Evolutionary conservation across 2,888 invertebrate species (phyloP), one percentile per base, ranked within the genome.

Genomic region (Plemyria rubiginata): DNA sequence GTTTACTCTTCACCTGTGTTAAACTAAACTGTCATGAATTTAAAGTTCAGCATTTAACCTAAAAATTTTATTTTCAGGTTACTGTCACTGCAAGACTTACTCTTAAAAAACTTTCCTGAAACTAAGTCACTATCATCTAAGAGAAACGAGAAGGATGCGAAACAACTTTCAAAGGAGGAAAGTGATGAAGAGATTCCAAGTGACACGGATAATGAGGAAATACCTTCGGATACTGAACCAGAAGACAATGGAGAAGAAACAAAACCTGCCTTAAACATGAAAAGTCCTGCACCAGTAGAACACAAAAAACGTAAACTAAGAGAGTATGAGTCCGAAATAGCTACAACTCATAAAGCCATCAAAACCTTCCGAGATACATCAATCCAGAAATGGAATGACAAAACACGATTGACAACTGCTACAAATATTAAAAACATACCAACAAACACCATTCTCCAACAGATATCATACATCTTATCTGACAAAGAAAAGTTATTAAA

Each of bases 301-400:
- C 45, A 16, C 11, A 65, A 93, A 75, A 94, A 93, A 84, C 86
- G 92, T 43, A 95, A 94, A 82, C 74, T 95, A 5, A 82, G 84
- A 48, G 94, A 95, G 15, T 96, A 94, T 78, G 94, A 95, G 71
- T 81, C 85, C 51, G 87, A 94, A 66, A 84, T 97, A 38, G 79
- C 90, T 8, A 86, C 87, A 8, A 88, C 93, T 46, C 95, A 96
- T 76, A 88, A 94, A 70, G 84, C 87, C 3, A 96, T 96, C 69
- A 93, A 88, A 70, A 79, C 93, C 7, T 97, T 96, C 77, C 95
- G 98, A 81, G 95, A 98, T 79, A 87, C 94, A 0, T 96, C 96
- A 8, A 96, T 99, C 65, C 96, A 97, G 73, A 98, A 98, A 84
- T 99, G 99, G 99, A 96, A 98, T 86, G 98, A 98, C 66, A 98